A percentile compares a stretch with the other conserved stretches of the same genome.
phyloP scores from a whole-genome alignment of 2,113 vertebrate genomes.

The Edolisoma coerulescens region DNA sequence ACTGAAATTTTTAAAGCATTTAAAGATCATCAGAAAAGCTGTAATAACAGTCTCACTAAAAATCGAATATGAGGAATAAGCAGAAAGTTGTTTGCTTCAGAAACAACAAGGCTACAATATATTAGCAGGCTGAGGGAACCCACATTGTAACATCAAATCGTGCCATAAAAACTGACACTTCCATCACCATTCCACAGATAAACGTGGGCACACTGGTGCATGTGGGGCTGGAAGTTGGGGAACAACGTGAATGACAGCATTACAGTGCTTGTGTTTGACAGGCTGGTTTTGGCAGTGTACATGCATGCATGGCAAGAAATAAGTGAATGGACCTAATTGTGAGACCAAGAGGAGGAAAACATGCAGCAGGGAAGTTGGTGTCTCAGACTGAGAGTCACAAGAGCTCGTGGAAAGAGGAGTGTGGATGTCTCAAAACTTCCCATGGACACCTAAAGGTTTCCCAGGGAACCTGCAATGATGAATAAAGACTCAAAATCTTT shows the following conservation, averaged over 20 bases:
- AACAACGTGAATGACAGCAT: not conserved
- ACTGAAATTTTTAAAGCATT: not conserved
- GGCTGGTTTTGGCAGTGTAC: not conserved
- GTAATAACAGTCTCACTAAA: not conserved
- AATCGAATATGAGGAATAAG: not conserved
- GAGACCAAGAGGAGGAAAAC: not conserved
- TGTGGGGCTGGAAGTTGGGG: not conserved
- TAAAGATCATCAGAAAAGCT: not conserved
- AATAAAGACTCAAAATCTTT: not conserved
- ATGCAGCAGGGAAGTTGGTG: not conserved
- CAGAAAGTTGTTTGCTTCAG: not conserved
- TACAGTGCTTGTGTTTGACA: not conserved
- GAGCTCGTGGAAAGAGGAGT: not conserved
- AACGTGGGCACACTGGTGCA: not conserved
- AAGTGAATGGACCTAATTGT: too few relatives aligned
- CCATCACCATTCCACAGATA: not conserved
- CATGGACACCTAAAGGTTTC: not conserved
- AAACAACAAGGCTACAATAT: not conserved
- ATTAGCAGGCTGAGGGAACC: not conserved
- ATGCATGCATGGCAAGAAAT: not conserved
- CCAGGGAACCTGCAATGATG: not conserved
- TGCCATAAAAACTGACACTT: not conserved
- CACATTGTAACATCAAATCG: not conserved
- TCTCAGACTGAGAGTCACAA: not conserved
- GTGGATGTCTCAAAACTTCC: not conserved